Percentiles rank a stretch among this genome's conserved stretches.
These are phyloP conservation scores for Machaerirhynchus nigripectus DNA, from an alignment of 2,113 vertebrate species.

Conservation along the genomic window DNA sequence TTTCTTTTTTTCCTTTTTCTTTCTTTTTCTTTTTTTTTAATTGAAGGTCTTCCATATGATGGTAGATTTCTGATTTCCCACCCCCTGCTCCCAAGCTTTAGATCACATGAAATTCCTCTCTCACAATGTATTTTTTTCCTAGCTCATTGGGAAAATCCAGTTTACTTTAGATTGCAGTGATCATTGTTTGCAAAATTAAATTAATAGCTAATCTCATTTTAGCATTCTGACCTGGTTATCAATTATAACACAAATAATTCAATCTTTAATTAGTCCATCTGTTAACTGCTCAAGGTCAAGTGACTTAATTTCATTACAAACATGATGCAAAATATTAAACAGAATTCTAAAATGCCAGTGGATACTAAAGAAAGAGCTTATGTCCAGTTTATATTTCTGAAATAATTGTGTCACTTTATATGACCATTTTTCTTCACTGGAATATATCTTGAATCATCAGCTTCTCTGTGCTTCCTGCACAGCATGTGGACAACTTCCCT, in stretches of 20 bases:
- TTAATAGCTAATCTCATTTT: background rate
- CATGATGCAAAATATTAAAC: background rate
- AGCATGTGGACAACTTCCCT: background rate
- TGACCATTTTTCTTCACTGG: background rate
- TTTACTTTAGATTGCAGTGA: background rate
- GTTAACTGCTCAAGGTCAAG: background rate
- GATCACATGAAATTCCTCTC: background rate
- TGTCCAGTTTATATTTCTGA: background rate
- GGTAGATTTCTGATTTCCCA: background rate
- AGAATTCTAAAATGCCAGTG: background rate
- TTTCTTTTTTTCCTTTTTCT: background rate
- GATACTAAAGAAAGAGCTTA: background rate
- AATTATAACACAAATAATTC: background rate
- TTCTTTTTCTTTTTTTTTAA: background rate
- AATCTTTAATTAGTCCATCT: background rate
- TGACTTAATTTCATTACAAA: background rate
- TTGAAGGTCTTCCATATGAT: background rate
- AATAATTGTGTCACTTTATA: background rate
- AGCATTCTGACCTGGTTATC: slow-evolving; percentile 7
- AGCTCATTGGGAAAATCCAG: background rate
- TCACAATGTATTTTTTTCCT: background rate
- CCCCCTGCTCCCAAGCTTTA: background rate
- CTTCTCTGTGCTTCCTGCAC: background rate
- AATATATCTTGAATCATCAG: background rate
- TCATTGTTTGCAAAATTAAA: background rate